Base-by-base conservation (phyloP, 2,113 vertebrate species). In the Sceloporus tristichus region DNA sequence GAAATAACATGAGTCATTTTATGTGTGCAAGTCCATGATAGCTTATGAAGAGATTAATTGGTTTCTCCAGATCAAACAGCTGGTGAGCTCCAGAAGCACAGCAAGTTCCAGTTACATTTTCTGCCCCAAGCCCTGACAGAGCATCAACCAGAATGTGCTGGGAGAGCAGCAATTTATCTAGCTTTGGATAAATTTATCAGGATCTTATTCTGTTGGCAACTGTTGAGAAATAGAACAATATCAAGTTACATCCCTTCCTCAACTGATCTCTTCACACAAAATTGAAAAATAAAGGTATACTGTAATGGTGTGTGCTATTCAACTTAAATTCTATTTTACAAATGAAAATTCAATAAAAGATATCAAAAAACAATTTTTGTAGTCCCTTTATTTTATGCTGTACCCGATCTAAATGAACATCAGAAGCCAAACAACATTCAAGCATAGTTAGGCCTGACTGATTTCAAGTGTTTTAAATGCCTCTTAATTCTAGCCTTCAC, bases 1-100 rank as follows among this genome's bases (percentile, higher is more conserved):
- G 62, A 78, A 86, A 86, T n/a, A 68, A 86, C 79, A 38, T 68
- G 62, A 38, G 71, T 79, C 77, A 86, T 86, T 78, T 53, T 65
- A 56, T 27, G 62, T 34, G 18, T 56, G n/a, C 13, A 79, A 85
- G 48, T 86, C 53, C 21, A 79, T 25, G 29, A 54, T 70, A 56
- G 40, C 23, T 86, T 79, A 66, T 54, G 48, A 77, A 62, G 11
- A 65, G 38, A 77, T 76, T 73, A 73, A 85, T 48, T 71, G 77
- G 54, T 71, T 79, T 38, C 68, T 54, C 7, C 18, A 73, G 68
- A 73, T 73, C 66, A 73, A 73, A 84, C 66, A 73, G 68, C 16
- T 54, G 48, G 18, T 54, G 14, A 86, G 48, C 76, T 86, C 76
- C 21, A 79, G 29, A 16, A 86, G 53, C 19, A 78, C 6, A n/a